A percentile compares a stretch with the other conserved stretches of the same genome.
Evolutionary conservation across 2,797 vertebrate genomes (phyloP).

Genomic region (Parauchenoglanis ngamensis): DNA sequence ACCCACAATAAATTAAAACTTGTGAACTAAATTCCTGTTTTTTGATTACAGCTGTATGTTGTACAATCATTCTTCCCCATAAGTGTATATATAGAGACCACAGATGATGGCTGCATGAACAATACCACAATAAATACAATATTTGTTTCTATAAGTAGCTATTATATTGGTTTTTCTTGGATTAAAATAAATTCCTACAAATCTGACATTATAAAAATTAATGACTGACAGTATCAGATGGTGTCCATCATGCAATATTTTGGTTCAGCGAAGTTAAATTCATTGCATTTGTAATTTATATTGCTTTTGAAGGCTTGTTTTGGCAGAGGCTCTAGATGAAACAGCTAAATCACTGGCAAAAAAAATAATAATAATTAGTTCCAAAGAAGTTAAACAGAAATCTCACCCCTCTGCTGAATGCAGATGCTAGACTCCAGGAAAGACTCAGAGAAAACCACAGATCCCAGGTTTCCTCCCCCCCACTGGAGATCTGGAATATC

Average conservation of each 20-base stretch:
- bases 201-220: neutral
- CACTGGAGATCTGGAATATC: slow-evolving; percentile 88
- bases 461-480: slow-evolving; percentile 80
- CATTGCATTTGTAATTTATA: neutral
- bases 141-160: neutral
- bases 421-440: slow-evolving; percentile 90
- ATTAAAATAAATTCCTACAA: neutral
- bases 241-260: neutral
- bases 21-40: too few species aligned
- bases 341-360: neutral
- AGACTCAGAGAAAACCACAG: slow-evolving; percentile 93
- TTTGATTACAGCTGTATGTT: too few species aligned
- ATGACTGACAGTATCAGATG: too few species aligned
- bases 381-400: neutral
- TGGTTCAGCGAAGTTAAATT: neutral
- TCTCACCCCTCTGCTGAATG: slow-evolving; percentile 87
- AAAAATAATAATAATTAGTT: neutral
- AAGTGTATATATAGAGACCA: neutral
- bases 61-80: too few species aligned
- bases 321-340: neutral
- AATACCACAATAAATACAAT: neutral
- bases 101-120: neutral
- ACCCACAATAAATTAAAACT: too few species aligned
- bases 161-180: neutral
- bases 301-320: neutral